Base-by-base conservation (phyloP, 2,113 vertebrate genomes). In the Festucalex cinctus region DNA sequence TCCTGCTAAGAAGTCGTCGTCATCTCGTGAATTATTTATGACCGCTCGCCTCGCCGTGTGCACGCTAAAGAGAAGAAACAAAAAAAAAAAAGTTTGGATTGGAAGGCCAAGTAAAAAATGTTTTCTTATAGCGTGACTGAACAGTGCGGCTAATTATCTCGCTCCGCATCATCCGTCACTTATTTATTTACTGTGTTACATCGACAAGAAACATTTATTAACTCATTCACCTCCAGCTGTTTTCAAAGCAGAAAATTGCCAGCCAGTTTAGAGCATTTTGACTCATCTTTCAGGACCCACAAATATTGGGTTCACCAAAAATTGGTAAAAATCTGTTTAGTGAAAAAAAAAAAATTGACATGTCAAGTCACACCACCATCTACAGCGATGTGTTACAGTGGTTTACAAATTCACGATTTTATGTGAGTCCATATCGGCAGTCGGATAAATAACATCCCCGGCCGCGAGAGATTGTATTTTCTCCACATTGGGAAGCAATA, bases 21-120 rank as follows among this genome's bases (percentile, higher is more conserved):
- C 35, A 39, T n/a, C 20, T 24, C 20, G 56, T 85, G 79, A 80
- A 85, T 83, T 77, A 87, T 87, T 83, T 83, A 87, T 82, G 53
- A 3, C 6, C 0, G 64, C 72, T 74, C 64, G n/a, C 28, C 54
- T 77, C n/a, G 58, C 53, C 39, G n/a, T 24, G 6, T 6, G 61
- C 74, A 74, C 68, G 20, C 77, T 58, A 77, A 65, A 56, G 63
- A 74, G 73, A 64, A 62, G 41, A 20, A 73, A 60, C 70, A 73
- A 7, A 57, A 73, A 62, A 70, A 76, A 14, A 58, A n/a, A 67
- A 57, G 32, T 41, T 46, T n/a, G 14, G n/a, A 14, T n/a, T 17
- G 37, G 10, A 41, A 62, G 24, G 24, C 14, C n/a, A 53, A 39
- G 22, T 43, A n/a, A 13, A 62, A 43, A 22, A 2, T 6, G 32